Evolutionary conservation across 2,113 vertebrate species (phyloP), one percentile per base, ranked within the genome.

Genomic region (Vireo altiloquus): DNA sequence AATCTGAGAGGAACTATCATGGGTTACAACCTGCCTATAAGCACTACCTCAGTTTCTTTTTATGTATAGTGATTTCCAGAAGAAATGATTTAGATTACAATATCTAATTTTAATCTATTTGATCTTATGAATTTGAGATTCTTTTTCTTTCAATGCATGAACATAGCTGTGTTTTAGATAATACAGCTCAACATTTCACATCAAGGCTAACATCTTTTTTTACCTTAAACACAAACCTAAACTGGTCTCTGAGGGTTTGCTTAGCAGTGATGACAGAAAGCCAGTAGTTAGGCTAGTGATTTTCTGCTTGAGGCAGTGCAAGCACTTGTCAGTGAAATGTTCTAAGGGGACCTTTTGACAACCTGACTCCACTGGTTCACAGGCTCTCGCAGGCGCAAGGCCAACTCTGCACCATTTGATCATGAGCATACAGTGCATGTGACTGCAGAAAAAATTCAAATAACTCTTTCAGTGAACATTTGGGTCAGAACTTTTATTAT

Each of bases 221-320:
- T 95, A 31, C 39, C 81, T 97, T 91, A 91, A 96, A 93, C 60
- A 91, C 40, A 81, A 81, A 77, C 80, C 46, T 82, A 94, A 93
- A 92, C 74, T 50, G 35, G 54, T 92, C 94, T 90, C 71, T 76
- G 27, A 70, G 68, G 80, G 42, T 72, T 92, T 87, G 53, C 54
- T 92, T 95, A 94, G 71, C 64, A 79, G 22, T 82, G 71, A 83
- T 76, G 77, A 90, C 83, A 95, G 82, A 96, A 82, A 94, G 71
- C 35, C 70, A 74, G 74, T 54, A 79, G 68, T 91, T 90, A 63
- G 39, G 70, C 57, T 82, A 83, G 81, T 76, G 86, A 91, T 90
- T 94, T 94, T 94, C 80, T 96, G 96, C 91, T 97, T 50, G 64
- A 95, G 94, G 89, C 95, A 93, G 75, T 90, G 90, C 88, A 89